Evolutionary conservation across 2,888 invertebrate species (phyloP).

Genomic region (Euplagia quadripunctaria): DNA sequence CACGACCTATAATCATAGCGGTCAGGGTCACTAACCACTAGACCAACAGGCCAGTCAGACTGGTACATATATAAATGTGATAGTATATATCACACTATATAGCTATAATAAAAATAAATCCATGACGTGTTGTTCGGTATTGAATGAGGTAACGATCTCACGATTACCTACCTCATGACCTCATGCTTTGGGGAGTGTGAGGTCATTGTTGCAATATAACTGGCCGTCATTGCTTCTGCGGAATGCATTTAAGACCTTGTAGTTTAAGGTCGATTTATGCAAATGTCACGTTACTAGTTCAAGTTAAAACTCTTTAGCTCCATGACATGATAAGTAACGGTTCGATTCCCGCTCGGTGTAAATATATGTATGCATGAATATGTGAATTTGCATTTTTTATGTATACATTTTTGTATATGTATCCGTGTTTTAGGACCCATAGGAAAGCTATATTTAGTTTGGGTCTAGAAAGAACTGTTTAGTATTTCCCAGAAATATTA

Average conservation of each 20-base stretch:
- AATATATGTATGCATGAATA: too few relatives aligned
- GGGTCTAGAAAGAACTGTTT: too few relatives aligned
- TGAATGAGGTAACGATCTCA: conserved; percentile 21
- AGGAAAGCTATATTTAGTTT: too few relatives aligned
- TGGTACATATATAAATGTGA: not conserved
- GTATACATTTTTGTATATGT: too few relatives aligned
- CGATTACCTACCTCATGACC: conserved; percentile 16
- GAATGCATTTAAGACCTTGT: conserved; percentile 18
- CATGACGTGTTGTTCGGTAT: conserved; percentile 13
- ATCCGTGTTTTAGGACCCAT: too few relatives aligned
- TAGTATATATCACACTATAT: not conserved
- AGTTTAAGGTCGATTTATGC: conserved; percentile 10
- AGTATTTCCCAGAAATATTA: too few relatives aligned
- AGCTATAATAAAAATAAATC: conserved; percentile 1
- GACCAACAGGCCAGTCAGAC: too few relatives aligned
- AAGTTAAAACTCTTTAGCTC: not conserved
- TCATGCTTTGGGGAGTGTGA: conserved; percentile 30
- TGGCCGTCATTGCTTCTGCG: conserved; percentile 8
- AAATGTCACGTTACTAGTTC: conserved; percentile 1
- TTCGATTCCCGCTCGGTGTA: too few relatives aligned
- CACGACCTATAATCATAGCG: too few relatives aligned
- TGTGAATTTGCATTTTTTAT: too few relatives aligned
- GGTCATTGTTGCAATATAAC: conserved; percentile 25
- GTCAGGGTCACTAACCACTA: too few relatives aligned
- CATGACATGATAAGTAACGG: not conserved